Base-by-base conservation (phyloP, 2,797 vertebrate species). In the Poliocrania exsul region DNA sequence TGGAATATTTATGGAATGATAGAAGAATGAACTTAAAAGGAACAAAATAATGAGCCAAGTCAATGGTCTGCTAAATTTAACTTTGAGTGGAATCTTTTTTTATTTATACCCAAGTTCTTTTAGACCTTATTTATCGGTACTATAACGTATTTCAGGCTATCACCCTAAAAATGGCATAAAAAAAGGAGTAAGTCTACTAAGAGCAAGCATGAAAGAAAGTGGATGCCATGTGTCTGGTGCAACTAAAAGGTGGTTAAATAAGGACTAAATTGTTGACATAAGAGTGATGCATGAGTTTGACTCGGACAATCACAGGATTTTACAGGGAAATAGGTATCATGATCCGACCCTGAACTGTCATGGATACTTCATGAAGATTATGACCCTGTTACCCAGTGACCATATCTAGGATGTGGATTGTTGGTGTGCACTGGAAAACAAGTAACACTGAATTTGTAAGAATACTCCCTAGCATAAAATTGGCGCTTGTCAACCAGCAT, bases 41-140 rank as follows among this genome's bases (percentile, higher is more conserved):
- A 87, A 91, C 9, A 89, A 94, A 91, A 93, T 88, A 91, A 94
- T 94, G 69, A 93, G 47, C 31, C 78, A 33, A 83, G 67, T 44
- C 84, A 71, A 35, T 69, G 53, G 54, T 37, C 69, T 94, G 86
- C 89, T 96, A 95, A 95, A 96, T 93, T 93, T 95, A 92, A 92
- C 84, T 85, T 57, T 3, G 10, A 65, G 28, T 81, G 6, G 65
- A 93, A 89, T 44, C 35, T 21, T 92, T 89, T 89, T 87, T 80
- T 65, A 80, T 88, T 94, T 91, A 90, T 86, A 85, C n/a, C 69
- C 35, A 24, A 11, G 9, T 23, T 83, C 75, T 80, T 94, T 91
- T 62, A 91, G 65, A 65, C 11, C 82, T 88, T 37, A 84, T 90
- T 92, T 85, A 88, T 71, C 58, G 47, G n/a, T 51, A 54, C 19